Evolutionary conservation across 2,113 vertebrate species (phyloP).

Genomic region (Tenrec ecaudatus): DNA sequence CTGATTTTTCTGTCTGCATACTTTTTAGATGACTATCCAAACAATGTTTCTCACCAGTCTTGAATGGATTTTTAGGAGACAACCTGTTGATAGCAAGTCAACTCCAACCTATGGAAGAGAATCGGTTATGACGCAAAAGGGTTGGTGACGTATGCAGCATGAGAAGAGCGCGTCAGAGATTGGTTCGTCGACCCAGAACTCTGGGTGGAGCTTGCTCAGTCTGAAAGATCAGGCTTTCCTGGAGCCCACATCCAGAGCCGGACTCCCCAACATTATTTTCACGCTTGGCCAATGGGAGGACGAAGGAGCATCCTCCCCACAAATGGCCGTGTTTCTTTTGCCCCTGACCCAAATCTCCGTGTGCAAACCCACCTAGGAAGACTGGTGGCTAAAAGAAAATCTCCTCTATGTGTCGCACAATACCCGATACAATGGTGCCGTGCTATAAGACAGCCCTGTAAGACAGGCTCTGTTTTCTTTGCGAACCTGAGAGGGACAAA

Average conservation of each 20-base stretch:
- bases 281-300: not conserved
- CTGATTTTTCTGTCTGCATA: conserved; percentile 6
- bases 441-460: too few species aligned
- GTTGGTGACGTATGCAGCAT: not conserved
- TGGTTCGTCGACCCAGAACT: not conserved
- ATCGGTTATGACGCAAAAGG: not conserved
- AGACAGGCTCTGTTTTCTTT: too few species aligned
- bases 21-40: not conserved
- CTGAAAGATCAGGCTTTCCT: not conserved
- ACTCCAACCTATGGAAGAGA: not conserved
- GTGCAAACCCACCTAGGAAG: too few species aligned
- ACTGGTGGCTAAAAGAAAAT: too few species aligned
- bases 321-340: not conserved
- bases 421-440: too few species aligned
- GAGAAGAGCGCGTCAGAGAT: not conserved
- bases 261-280: not conserved
- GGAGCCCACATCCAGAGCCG: too few species aligned
- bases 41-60: not conserved
- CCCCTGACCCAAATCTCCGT: too few species aligned
- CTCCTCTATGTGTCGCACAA: too few species aligned
- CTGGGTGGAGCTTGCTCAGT: too few species aligned
- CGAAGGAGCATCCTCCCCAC: not conserved
- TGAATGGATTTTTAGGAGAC: not conserved
- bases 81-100: not conserved
- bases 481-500: too few species aligned